phyloP scores from a whole-genome alignment of 2,888 invertebrate species.

The Hetaerina titia region DNA sequence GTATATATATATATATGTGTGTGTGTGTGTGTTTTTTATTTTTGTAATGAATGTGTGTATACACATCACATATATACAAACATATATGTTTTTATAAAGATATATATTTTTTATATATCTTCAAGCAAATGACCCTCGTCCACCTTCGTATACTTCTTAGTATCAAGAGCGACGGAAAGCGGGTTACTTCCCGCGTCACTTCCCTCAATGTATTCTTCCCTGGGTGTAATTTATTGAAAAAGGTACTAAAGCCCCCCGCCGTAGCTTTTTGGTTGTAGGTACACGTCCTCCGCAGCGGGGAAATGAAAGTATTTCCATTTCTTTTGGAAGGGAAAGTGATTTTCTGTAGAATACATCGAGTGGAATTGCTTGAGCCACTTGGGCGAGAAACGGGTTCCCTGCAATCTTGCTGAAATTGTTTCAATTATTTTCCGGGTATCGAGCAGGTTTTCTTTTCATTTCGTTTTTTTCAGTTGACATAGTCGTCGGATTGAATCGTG shows the following conservation, averaged over 20 bases:
- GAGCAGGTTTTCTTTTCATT: not conserved
- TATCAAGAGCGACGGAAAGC: not conserved
- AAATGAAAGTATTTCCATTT: not conserved
- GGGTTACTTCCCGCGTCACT: not conserved
- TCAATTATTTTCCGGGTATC: not conserved
- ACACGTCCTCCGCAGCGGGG: not conserved
- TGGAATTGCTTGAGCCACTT: conserved; percentile 3
- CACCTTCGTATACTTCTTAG: not conserved
- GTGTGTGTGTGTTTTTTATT: no score
- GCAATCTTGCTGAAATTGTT: not conserved
- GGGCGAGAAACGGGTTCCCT: not conserved
- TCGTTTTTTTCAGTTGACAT: not conserved
- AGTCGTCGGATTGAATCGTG: not conserved
- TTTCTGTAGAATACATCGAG: not conserved
- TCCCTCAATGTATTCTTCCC: not conserved
- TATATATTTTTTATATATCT: not conserved
- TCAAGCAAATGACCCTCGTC: not conserved
- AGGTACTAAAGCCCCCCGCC: not conserved
- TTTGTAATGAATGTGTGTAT: no score
- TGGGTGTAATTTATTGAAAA: not conserved
- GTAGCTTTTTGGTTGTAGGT: not conserved
- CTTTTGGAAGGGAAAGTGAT: not conserved
- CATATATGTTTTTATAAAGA: not conserved
- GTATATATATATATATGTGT: no score
- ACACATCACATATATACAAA: no score